Base-by-base conservation (phyloP, 1,140 invertebrate species). In the Bombus terrestris region DNA sequence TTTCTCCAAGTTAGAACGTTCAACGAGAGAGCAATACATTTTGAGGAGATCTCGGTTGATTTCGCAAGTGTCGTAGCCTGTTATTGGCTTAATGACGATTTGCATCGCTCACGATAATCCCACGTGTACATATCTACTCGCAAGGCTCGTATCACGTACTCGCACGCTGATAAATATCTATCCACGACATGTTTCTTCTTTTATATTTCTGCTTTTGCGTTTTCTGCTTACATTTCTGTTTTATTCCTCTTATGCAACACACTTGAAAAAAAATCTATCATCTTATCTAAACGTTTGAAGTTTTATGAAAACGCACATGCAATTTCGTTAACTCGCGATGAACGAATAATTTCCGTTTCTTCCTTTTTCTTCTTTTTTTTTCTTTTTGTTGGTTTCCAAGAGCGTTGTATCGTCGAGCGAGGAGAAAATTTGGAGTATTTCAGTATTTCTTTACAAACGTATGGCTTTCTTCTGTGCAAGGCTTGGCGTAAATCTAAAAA, bases 51-150 rank as follows among this genome's bases (percentile, higher is more conserved):
- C 22, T 35, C n/a, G 47, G 41, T n/a, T n/a, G 10, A 25, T 75
- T 83, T 83, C 35, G 47, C 81, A 53, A 83, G 22, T 76, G 47
- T 82, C 59, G 57, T 72, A 47, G 72, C 18, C 72, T 47, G 72
- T 83, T 66, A 57, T 64, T 81, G 71, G 57, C 15, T 68, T 83
- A 83, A 83, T 76, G 72, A 83, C 35, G 72, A 68, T 76, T 83
- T 62, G 72, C 59, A 76, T 83, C 41, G 35, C 18, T 83, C 41
- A 41, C 41, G 71, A 53, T 68, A 53, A 76, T 53, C 47, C 47
- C 47, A 53, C 47, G 47, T 53, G 18, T 53, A 53, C 47, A 22
- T 76, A 13, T 12, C 28, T 35, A 32, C 6, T 35, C 4, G n/a
- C 15, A 9, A 28, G 28, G 37, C 66, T 53, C 47, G 47, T 53